These are phyloP conservation scores for Ryuthela nishihirai DNA, from an alignment of 2,888 invertebrate genomes.

Conservation along the genomic window DNA sequence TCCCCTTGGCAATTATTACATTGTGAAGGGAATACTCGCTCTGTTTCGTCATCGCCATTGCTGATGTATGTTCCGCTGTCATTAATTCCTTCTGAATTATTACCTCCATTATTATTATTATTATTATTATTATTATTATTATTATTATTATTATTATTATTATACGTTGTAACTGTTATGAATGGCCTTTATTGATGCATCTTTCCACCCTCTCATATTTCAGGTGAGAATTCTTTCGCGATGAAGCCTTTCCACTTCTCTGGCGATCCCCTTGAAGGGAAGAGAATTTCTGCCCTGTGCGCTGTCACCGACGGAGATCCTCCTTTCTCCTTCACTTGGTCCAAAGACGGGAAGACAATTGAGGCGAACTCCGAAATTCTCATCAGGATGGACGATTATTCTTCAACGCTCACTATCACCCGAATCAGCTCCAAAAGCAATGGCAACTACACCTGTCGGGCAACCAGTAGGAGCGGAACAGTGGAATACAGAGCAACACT, in stretches of 20 bases:
- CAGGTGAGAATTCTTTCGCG: slow-evolving; percentile 3
- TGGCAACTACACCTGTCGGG: slow-evolving; percentile 28
- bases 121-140: too few relatives aligned
- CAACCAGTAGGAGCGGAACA: slow-evolving; percentile 1
- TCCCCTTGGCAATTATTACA: too few relatives aligned
- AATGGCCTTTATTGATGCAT: too few relatives aligned
- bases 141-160: too few relatives aligned
- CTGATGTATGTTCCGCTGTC: too few relatives aligned
- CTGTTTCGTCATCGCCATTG: too few relatives aligned
- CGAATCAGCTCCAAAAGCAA: slow-evolving; percentile 3
- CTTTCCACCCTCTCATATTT: background rate
- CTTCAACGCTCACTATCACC: slow-evolving; percentile 5
- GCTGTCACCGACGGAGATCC: slow-evolving; percentile 31
- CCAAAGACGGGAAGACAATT: slow-evolving; percentile 13
- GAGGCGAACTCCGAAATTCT: background rate
- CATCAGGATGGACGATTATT: background rate
- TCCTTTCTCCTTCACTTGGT: slow-evolving; percentile 36
- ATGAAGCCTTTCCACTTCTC: slow-evolving; percentile 20
- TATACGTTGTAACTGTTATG: too few relatives aligned
- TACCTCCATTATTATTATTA: too few relatives aligned
- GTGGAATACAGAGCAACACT: too few relatives aligned
- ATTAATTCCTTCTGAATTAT: too few relatives aligned
- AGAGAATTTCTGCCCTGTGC: slow-evolving; percentile 14
- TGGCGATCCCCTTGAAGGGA: background rate
- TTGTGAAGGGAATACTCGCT: too few relatives aligned